phyloP scores from a whole-genome alignment of 2,888 invertebrate species.

The Cryptophagus acutangulus region DNA sequence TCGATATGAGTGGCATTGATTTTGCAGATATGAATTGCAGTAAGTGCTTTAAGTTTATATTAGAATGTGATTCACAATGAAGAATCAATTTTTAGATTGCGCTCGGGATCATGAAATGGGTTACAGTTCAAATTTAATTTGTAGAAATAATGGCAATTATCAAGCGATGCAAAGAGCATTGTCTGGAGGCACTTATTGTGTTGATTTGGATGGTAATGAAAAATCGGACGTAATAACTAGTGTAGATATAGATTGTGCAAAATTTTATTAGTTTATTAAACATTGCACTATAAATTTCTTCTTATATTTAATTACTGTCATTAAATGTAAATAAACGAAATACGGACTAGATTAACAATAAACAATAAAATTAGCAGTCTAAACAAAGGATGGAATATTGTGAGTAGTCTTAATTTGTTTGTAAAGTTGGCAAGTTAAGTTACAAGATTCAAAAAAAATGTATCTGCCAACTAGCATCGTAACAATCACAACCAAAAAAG shows the following conservation, averaged over 20 bases:
- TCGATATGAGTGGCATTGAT: slow-evolving; percentile 43
- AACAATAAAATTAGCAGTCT: slow-evolving; percentile 20
- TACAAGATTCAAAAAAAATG: too few species aligned
- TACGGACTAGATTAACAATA: slow-evolving; percentile 7
- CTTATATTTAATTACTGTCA: background rate
- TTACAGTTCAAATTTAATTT: slow-evolving; percentile 50
- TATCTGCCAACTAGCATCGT: too few species aligned
- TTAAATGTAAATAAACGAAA: background rate
- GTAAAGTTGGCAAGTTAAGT: too few species aligned
- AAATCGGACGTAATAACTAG: slow-evolving; percentile 25
- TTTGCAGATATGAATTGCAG: slow-evolving; percentile 53
- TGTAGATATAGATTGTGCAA: slow-evolving; percentile 6
- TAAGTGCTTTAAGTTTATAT: slow-evolving; percentile 51
- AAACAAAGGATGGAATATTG: slow-evolving; percentile 21
- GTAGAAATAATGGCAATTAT: slow-evolving; percentile 58
- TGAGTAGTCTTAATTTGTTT: too few species aligned
- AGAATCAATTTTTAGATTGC: slow-evolving; percentile 45
- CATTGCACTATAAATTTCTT: background rate
- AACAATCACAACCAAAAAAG: too few species aligned
- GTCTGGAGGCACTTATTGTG: slow-evolving; percentile 54
- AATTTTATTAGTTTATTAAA: slow-evolving; percentile 1
- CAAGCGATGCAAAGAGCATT: slow-evolving; percentile 50
- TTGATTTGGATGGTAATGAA: slow-evolving; percentile 58
- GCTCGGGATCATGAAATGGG: slow-evolving; percentile 57
- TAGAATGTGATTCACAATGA: background rate